Base-by-base conservation (phyloP, 2,888 invertebrate genomes). In the Acanthosepion esculentum region DNA sequence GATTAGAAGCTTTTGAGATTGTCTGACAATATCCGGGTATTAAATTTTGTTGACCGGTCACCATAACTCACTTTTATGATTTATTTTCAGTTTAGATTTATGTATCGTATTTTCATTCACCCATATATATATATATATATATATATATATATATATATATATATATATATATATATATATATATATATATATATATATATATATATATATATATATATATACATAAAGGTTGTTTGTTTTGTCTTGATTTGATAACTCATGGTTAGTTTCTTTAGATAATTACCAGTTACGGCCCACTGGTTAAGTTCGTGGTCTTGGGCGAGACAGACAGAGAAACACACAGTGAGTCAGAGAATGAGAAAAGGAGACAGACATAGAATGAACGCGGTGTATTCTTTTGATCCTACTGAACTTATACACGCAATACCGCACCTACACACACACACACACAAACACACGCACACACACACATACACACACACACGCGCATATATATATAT, bases 211-310 rank as follows among this genome's bases (percentile, higher is more conserved):
- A 78, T n/a, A 33, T 33, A 15, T 33, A n/a, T 78, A n/a, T 15
- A 8, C 4, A 8, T 33, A n/a, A 33, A 3, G 1, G 20, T 59
- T 59, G 59, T 59, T 18, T 59, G 59, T 59, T 59, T 59, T n/a
- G 78, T n/a, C 78, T 78, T 78, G n/a, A n/a, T 78, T 78, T n/a
- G n/a, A 78, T n/a, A 78, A 78, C 78, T 78, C 78, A 78, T 78
- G 78, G n/a, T 33, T 78, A 12, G n/a, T 33, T 78, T 78, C 78
- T 78, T 78, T 15, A 33, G n/a, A 78, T 78, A 78, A 78, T 78
- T n/a, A 18, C n/a, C 33, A n/a, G 78, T 78, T 12, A 78, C 33
- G 78, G n/a, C 12, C 18, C n/a, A 78, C n/a, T n/a, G 15, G 78
- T 78, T 33, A 33, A 2, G 15, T 78, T 78, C 78, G 18, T 78